phyloP scores from a whole-genome alignment of 2,797 vertebrate species.

The Psittacula echo region DNA sequence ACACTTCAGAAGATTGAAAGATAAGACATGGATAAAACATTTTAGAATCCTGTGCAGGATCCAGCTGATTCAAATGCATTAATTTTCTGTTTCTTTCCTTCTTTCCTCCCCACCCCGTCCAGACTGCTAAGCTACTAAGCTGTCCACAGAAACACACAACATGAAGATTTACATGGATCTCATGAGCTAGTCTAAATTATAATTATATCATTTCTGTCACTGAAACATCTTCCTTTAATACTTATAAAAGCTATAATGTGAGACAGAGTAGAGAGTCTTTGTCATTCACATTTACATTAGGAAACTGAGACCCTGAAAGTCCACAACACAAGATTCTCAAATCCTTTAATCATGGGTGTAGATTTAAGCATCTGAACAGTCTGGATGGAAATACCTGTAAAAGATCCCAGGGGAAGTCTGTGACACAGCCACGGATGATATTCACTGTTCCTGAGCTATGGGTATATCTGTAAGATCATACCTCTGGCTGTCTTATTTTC shows the following conservation, averaged over 20 bases:
- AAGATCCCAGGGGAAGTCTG: background rate
- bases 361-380: background rate
- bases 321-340: background rate
- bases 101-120: accelerated
- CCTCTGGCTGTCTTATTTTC: background rate
- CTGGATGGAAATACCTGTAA: background rate
- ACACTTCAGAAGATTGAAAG: background rate
- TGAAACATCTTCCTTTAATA: background rate
- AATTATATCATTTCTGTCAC: background rate
- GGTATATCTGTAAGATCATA: background rate
- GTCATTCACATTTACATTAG: background rate
- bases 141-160: background rate
- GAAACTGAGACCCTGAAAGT: background rate
- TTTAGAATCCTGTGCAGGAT: background rate
- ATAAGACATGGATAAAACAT: background rate
- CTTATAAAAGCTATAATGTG: background rate
- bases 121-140: background rate
- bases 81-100: background rate
- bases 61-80: background rate
- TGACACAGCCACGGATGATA: background rate
- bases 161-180: background rate
- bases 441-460: background rate
- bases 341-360: background rate
- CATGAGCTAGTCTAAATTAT: background rate
- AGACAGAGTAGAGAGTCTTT: background rate